Percentiles rank a stretch among this genome's conserved stretches.
These are phyloP conservation scores for Baryphthengus martii DNA, from an alignment of 2,113 vertebrate species.

Conservation along the genomic window DNA sequence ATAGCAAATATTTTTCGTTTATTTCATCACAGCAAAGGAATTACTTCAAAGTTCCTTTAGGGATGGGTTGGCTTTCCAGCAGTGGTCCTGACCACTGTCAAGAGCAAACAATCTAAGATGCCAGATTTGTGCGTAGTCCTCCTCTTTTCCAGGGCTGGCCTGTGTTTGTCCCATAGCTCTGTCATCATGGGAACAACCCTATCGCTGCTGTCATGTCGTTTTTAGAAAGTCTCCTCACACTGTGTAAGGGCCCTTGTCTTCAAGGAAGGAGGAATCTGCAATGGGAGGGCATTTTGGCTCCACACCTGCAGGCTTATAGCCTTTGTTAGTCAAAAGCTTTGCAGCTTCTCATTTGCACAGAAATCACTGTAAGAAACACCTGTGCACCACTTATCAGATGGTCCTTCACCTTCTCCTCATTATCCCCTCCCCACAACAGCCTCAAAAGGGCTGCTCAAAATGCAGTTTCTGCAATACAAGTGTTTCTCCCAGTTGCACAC, in stretches of 20 bases:
- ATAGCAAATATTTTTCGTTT: background rate
- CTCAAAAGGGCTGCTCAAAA: background rate
- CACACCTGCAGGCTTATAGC: background rate
- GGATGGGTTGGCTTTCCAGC: background rate
- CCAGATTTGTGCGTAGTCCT: background rate
- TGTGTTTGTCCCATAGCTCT: background rate
- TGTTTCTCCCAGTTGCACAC: rapidly evolving
- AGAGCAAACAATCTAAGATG: background rate
- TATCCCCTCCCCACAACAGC: background rate
- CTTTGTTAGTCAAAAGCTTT: background rate
- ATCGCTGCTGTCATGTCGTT: background rate
- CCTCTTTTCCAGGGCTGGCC: background rate
- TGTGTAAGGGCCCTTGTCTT: background rate
- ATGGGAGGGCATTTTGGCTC: background rate
- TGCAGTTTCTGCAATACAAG: rapidly evolving
- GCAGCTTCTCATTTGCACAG: background rate
- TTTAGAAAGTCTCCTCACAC: background rate
- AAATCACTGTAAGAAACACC: background rate
- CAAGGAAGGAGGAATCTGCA: background rate
- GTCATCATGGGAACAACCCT: background rate
- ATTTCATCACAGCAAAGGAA: background rate
- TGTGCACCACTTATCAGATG: background rate
- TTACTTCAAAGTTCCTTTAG: background rate
- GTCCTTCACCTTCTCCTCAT: background rate
- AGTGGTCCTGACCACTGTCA: background rate